phyloP scores from a whole-genome alignment of 2,888 invertebrate genomes.

The Noctuana brunneofusca region DNA sequence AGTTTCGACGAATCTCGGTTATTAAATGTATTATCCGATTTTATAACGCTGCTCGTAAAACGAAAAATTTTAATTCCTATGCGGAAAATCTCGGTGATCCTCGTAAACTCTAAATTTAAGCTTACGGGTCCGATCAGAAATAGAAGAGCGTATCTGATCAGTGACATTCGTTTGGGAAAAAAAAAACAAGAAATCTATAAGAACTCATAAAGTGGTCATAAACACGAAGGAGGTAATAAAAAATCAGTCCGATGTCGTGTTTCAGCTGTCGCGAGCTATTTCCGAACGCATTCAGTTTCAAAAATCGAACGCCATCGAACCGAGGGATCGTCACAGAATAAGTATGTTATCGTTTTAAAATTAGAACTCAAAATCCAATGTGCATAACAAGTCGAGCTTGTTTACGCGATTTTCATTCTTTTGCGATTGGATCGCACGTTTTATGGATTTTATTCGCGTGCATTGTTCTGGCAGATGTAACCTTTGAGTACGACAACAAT shows the following conservation, averaged over 20 bases:
- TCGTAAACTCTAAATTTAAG: slow-evolving; percentile 56
- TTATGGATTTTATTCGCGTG: slow-evolving; percentile 20
- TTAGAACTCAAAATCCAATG: slow-evolving; percentile 36
- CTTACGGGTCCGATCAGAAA: slow-evolving; percentile 61
- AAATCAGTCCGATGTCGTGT: slow-evolving; percentile 73
- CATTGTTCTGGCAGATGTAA: slow-evolving; percentile 15
- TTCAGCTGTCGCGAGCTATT: slow-evolving; percentile 82
- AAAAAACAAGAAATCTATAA: slow-evolving; percentile 72
- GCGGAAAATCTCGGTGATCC: slow-evolving; percentile 45
- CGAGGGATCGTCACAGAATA: slow-evolving; percentile 44
- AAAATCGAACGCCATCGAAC: slow-evolving; percentile 79
- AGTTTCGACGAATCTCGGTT: slow-evolving; percentile 20
- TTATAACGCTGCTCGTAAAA: slow-evolving; percentile 42
- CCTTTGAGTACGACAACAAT: not conserved
- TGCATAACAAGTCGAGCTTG: slow-evolving; percentile 3
- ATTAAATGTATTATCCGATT: slow-evolving; percentile 31
- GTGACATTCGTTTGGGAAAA: slow-evolving; percentile 72
- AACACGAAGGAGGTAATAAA: slow-evolving; percentile 80
- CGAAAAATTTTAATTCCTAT: slow-evolving; percentile 49
- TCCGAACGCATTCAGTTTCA: slow-evolving; percentile 68
- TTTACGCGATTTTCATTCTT: slow-evolving; percentile 19
- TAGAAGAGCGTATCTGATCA: slow-evolving; percentile 69
- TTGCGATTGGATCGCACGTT: slow-evolving; percentile 9
- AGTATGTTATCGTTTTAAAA: slow-evolving; percentile 36
- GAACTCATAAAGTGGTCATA: slow-evolving; percentile 81